Base-by-base conservation (phyloP, 2,113 vertebrate genomes). In the Syngnathus scovelli region DNA sequence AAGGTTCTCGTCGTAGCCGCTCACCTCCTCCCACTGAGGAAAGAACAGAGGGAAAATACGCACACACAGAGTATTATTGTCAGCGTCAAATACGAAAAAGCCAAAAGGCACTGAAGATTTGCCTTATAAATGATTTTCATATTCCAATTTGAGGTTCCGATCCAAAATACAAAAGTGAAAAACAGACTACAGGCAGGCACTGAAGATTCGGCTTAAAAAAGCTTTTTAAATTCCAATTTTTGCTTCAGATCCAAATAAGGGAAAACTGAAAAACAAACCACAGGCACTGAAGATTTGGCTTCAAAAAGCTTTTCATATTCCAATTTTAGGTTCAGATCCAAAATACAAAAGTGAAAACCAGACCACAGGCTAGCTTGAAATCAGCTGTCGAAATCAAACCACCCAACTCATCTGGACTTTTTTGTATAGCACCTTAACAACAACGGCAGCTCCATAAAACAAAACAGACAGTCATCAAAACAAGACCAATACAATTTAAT, bases 1-100 rank as follows among this genome's bases (percentile, higher is more conserved):
- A 76, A 98, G 93, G 91, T 98, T 98, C 86, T 99, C 97, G 67
- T 99, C 97, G 4, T 98, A 98, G 88, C 97, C 96, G 5, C 97
- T 99, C 81, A 99, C 97, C 88, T 99, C 97, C 88, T 99, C 97
- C 97, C 97, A 99, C 97, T 99, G 85, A 67, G 58, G 72, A 38
- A 76, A 85, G 8, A 75, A 67, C 27, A 12, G 41, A 12, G 41
- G 9, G 39, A 66, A 6, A 70, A 33, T 33, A 39, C 16, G 33
- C 4, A 55, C 23, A 70, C 41, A 74, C 38, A 44, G 54, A n/a
- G 77, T 78, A 52, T 70, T 23, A 52, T 9, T 52, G n/a, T 52
- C 19, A 33, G 27, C 27, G 27, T 33, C 27, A 27, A 1, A 27
- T 27, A 27, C 15, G 5, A 43, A 43, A 3, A 43, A 43, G 41